Percentiles rank a stretch among this genome's conserved stretches.
These are phyloP conservation scores for Chrysogorgia sp. DNA, from an alignment of 92 coral and sea anemone species.

Conservation along the genomic window DNA sequence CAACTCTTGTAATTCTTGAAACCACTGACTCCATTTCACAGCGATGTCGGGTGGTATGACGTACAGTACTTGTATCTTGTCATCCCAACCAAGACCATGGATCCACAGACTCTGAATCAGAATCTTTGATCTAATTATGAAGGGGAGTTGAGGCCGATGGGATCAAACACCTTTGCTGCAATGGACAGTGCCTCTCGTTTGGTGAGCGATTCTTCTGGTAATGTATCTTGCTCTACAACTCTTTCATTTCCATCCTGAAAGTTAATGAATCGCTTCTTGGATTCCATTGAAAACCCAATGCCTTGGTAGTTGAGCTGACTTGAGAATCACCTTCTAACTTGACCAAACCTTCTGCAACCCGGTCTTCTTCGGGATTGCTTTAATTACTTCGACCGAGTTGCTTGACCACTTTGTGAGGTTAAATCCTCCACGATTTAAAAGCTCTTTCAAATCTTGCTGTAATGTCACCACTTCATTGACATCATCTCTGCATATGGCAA, in stretches of 20 bases:
- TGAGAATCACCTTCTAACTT: not conserved
- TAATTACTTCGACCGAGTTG: constrained; percentile 34
- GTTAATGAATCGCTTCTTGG: constrained; percentile 12
- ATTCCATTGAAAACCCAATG: constrained; percentile 39
- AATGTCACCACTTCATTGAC: constrained; percentile 20
- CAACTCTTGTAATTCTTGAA: constrained; percentile 31
- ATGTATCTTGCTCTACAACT: too few species aligned
- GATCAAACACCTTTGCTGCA: constrained; percentile 47
- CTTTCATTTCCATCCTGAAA: not conserved
- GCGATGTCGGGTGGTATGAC: constrained; percentile 6
- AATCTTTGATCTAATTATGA: constrained; percentile 36
- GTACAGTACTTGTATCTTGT: too few species aligned
- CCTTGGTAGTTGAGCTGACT: not conserved
- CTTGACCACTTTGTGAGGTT: constrained; percentile 52
- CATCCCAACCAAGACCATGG: constrained; percentile 53
- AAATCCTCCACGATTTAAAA: constrained; percentile 36
- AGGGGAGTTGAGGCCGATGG: constrained; percentile 52
- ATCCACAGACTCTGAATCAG: constrained; percentile 54
- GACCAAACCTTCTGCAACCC: not conserved
- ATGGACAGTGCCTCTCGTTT: constrained; percentile 20
- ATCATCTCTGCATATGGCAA: not conserved
- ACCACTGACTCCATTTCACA: constrained; percentile 45
- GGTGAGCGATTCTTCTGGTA: constrained; percentile 17
- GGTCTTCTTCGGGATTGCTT: constrained; percentile 26
- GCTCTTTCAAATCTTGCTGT: constrained; percentile 30